Evolutionary conservation across 2,113 vertebrate genomes (phyloP).

Genomic region (Phrynosoma platyrhinos): DNA sequence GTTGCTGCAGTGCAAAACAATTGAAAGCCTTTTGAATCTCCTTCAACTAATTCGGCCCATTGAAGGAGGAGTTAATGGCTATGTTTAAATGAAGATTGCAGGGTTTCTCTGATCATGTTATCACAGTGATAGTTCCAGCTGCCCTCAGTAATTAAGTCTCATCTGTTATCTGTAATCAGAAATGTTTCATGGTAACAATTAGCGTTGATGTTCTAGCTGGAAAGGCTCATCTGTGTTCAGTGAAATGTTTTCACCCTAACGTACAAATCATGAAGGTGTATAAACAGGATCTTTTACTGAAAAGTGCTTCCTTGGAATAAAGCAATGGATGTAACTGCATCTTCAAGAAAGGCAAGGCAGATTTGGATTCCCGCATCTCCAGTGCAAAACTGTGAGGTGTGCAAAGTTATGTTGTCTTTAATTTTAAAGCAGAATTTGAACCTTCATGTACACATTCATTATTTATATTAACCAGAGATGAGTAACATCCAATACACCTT

Average conservation of each 20-base stretch:
- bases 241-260: neutral
- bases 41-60: neutral
- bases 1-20: constrained; percentile 21
- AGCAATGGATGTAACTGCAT: neutral
- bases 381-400: neutral
- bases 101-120: constrained; percentile 12
- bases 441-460: neutral
- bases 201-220: neutral
- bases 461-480: neutral
- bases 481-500: neutral
- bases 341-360: neutral
- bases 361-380: neutral
- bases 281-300: neutral
- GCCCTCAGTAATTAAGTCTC: constrained; percentile 15
- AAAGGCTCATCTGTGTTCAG: neutral
- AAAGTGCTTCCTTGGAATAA: neutral
- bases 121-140: neutral
- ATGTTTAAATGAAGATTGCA: constrained; percentile 6
- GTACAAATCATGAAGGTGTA: neutral
- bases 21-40: constrained; percentile 2
- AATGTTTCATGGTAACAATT: neutral
- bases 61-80: constrained; percentile 17
- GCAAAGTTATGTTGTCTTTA: neutral
- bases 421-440: neutral
- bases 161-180: neutral